Evolutionary conservation across 2,888 invertebrate genomes (phyloP).

Genomic region (Amitus sp.): DNA sequence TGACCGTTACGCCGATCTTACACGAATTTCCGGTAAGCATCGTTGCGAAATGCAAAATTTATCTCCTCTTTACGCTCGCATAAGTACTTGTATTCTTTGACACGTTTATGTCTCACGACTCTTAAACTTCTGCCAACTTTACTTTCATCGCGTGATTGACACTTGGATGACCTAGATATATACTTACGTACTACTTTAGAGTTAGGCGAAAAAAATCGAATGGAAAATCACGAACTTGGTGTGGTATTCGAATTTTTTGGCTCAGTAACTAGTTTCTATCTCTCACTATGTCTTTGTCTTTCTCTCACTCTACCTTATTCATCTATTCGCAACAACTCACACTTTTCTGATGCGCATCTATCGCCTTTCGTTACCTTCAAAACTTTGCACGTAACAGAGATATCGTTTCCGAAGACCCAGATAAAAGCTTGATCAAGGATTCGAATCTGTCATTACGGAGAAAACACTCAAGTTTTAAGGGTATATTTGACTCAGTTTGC

Average conservation of each 20-base stretch:
- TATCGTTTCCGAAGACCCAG: neutral
- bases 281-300: neutral
- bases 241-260: slow-evolving; percentile 3
- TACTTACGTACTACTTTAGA: neutral
- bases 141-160: neutral
- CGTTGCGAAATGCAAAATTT: neutral
- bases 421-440: neutral
- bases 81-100: neutral
- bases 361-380: slow-evolving; percentile 3
- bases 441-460: neutral
- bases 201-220: neutral
- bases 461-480: no score
- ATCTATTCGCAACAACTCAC: neutral
- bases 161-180: neutral
- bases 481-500: no score
- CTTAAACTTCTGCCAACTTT: neutral
- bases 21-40: slow-evolving; percentile 63
- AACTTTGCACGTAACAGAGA: slow-evolving; percentile 11
- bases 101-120: neutral
- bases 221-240: neutral
- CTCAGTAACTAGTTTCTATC: neutral
- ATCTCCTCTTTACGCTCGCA: neutral
- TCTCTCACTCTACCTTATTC: neutral
- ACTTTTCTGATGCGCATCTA: slow-evolving; percentile 8
- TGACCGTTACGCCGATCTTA: slow-evolving; percentile 60